Base-by-base conservation (phyloP, 2,113 vertebrate species). In the Pelecanus crispus region DNA sequence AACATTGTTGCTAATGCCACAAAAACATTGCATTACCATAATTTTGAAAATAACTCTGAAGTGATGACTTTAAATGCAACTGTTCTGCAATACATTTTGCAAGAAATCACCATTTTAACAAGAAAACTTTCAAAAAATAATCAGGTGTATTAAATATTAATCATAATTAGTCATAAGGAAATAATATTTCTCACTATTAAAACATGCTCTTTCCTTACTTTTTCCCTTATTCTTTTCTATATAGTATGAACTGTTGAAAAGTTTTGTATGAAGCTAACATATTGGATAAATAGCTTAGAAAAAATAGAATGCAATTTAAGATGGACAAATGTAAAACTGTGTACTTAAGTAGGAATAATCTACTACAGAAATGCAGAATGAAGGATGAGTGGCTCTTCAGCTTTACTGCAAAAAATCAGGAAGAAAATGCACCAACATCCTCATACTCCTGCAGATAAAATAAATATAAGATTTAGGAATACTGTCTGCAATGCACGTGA, bases 21-120 rank as follows among this genome's bases (percentile, higher is more conserved):
- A 84, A 91, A 94, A 95, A 31, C 4, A 68, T 74, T 55, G 45
- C 18, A 67, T 92, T 72, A 24, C 17, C 29, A 42, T 78, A 0
- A 42, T 86, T 94, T 81, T 89, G 91, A 91, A 95, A 92, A 78
- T 47, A 91, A 62, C 21, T 52, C 28, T 31, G 38, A 93, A 90
- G 17, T n/a, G 24, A 47, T 3, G 7, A 77, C 38, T 86, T 86
- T 67, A 74, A 83, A 86, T 62, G 7, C 22, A 88, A 20, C 21
- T 28, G 70, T 83, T 77, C 67, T 88, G 58, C 59, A 70, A 77
- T 15, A 49, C 3, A 0, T 55, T 88, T 91, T 81, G 6, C 50
- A 81, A 58, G 29, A 83, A 88, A 73, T 29, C 10, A 44, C 15
- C 5, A 3, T 50, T 80, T 88, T 50, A 90, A 49, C 63, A 77